Evolutionary conservation across 1,140 invertebrate species (phyloP), one percentile per base, ranked within the genome.

Genomic region (Antheraea pernyi): DNA sequence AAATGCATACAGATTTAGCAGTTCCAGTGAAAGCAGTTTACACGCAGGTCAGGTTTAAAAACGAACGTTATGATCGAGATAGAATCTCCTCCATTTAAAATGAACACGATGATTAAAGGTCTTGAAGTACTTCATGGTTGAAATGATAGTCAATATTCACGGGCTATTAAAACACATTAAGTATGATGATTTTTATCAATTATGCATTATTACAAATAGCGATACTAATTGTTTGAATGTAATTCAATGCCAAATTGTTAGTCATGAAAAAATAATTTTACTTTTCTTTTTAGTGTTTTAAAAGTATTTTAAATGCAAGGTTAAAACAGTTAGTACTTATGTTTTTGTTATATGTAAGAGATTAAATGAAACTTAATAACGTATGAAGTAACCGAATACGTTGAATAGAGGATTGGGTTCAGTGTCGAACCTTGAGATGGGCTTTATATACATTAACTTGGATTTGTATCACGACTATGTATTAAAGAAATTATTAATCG

Each of bases 1-100:
- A 30, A 60, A 30, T 53, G 22, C 22, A 53, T 53, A 6, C 59
- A 19, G 3, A 60, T 60, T 60, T 60, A 60, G 19, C 59, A 65
- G 19, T 65, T 46, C 48, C n/a, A 37, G 63, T 65, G 63, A 65
- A 65, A 65, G 63, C 42, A 19, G 63, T 42, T 37, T 46, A 37
- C 63, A 65, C 10, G 37, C 16, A 62, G 61, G 46, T 19, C 63
- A 65, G 42, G 37, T 48, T 48, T 65, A 42, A 65, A 30, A 65
- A 37, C 19, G 63, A 65, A 65, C 37, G 39, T 7, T 19, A 42
- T 48, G 37, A 11, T 58, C 16, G 46, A 53, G 11, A 53, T 48
- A 13, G 3, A 48, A 39, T 39, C 37, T 39, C n/a, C n/a, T 39
- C 37, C 9, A 39, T 9, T 39, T 39, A 42, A 53, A 53, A 53